Conservation (phyloP, 2,113 vertebrate species). For the Lampris incognitus region DNA sequence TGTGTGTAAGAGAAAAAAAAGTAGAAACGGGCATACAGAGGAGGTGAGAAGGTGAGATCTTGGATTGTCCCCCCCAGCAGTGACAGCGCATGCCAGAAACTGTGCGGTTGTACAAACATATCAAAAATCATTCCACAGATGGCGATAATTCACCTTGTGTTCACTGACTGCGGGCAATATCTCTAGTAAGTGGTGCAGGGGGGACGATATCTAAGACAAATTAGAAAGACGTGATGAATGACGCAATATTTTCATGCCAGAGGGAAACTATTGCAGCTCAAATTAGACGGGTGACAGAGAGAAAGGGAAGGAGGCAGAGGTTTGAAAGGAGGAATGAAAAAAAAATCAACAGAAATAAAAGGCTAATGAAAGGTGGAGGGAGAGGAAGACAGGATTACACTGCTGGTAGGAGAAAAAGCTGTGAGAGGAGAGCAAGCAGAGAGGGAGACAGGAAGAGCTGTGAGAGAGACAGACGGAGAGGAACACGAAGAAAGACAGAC, state of each 20-base stretch:
- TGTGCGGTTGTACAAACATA: constrained; percentile 49
- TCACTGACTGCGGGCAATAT: constrained; percentile 61
- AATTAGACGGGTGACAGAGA: constrained; percentile 74
- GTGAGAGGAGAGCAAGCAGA: not conserved
- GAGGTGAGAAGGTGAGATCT: not conserved
- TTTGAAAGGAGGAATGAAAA: constrained; percentile 50
- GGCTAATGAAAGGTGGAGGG: constrained; percentile 55
- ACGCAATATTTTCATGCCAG: constrained; percentile 79
- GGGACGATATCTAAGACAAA: constrained; percentile 73
- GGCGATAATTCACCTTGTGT: constrained; percentile 56
- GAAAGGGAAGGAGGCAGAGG: constrained; percentile 52
- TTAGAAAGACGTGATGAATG: constrained; percentile 81
- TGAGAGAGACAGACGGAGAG: not conserved
- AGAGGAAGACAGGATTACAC: constrained; percentile 36
- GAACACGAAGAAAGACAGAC: not conserved
- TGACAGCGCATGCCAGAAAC: constrained; percentile 53
- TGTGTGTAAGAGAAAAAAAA: constrained; percentile 14
- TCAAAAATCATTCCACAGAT: constrained; percentile 50
- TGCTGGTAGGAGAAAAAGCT: not conserved
- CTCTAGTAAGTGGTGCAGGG: constrained; percentile 55
- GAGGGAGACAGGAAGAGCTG: constrained; percentile 19
- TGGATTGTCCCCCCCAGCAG: not conserved
- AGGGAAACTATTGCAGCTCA: constrained; percentile 81
- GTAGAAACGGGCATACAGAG: not conserved
- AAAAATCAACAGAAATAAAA: constrained; percentile 66